Conservation (phyloP, 1,140 invertebrate genomes). For the Streblospio benedicti region DNA sequence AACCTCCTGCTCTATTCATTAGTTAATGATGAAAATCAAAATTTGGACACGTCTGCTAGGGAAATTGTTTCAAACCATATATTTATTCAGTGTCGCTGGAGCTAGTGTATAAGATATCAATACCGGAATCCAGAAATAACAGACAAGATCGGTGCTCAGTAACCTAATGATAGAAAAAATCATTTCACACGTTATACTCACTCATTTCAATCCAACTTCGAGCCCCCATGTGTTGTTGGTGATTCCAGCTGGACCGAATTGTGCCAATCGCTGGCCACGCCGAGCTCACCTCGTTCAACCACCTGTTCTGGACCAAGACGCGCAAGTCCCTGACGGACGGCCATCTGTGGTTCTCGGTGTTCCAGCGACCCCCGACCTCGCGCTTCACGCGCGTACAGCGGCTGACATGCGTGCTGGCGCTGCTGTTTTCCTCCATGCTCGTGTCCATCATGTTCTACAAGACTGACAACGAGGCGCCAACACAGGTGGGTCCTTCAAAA, state of each 20-base stretch:
- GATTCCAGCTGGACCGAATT: slow-evolving; percentile 39
- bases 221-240: background rate
- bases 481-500: background rate
- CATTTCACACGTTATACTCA: background rate
- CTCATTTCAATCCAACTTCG: background rate
- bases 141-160: too few species aligned
- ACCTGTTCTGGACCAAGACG: slow-evolving; percentile 1
- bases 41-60: too few species aligned
- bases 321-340: background rate
- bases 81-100: too few species aligned
- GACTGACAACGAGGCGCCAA: background rate
- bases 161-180: too few species aligned
- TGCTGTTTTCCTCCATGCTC: slow-evolving; percentile 1
- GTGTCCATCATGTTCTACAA: background rate
- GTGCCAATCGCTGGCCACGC: slow-evolving; percentile 40
- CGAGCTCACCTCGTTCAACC: slow-evolving; percentile 1
- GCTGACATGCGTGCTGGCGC: background rate
- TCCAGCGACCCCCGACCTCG: background rate
- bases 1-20: too few species aligned
- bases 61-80: too few species aligned
- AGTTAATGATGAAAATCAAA: too few species aligned
- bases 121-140: too few species aligned
- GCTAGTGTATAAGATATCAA: too few species aligned
- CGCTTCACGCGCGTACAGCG: slow-evolving; percentile 1
- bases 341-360: background rate